phyloP scores from a whole-genome alignment of 2,888 invertebrate genomes.

The Arctia plantaginis region DNA sequence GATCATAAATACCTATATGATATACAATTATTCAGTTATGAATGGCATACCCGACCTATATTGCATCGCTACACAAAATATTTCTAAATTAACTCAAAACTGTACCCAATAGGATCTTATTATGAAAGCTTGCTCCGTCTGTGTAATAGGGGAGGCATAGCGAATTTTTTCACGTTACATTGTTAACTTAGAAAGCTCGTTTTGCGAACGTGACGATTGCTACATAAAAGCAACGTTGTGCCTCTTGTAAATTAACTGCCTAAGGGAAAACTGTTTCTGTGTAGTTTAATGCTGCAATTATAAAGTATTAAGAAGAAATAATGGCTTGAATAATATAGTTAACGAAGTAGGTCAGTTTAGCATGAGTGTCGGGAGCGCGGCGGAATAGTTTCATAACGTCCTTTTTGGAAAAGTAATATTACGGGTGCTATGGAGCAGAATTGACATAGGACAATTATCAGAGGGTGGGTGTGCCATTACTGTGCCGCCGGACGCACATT shows the following conservation, averaged over 20 bases:
- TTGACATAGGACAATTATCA: conserved; percentile 82
- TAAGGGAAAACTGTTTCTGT: conserved; percentile 66
- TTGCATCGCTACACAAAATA: conserved; percentile 37
- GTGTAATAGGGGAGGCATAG: conserved; percentile 52
- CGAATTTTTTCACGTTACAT: conserved; percentile 82
- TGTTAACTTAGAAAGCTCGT: conserved; percentile 83
- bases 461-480: conserved; percentile 78
- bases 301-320: conserved; percentile 35
- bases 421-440: conserved; percentile 66
- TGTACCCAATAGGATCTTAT: conserved; percentile 45
- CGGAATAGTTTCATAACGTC: conserved; percentile 50
- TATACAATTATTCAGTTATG: conserved; percentile 42
- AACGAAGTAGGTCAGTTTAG: conserved; percentile 32
- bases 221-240: conserved; percentile 72
- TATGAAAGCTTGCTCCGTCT: conserved; percentile 49
- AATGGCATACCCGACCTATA: conserved; percentile 25
- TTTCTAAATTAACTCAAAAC: conserved; percentile 45
- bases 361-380: conserved; percentile 29
- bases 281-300: conserved; percentile 39
- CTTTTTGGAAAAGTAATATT: conserved; percentile 56
- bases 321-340: conserved; percentile 38
- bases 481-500: conserved; percentile 80
- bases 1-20: conserved; percentile 28
- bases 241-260: conserved; percentile 73
- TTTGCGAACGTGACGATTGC: conserved; percentile 83